Evolutionary conservation across 1,140 invertebrate genomes (phyloP), one percentile per base, ranked within the genome.

Genomic region (Lepidurus packardi): DNA sequence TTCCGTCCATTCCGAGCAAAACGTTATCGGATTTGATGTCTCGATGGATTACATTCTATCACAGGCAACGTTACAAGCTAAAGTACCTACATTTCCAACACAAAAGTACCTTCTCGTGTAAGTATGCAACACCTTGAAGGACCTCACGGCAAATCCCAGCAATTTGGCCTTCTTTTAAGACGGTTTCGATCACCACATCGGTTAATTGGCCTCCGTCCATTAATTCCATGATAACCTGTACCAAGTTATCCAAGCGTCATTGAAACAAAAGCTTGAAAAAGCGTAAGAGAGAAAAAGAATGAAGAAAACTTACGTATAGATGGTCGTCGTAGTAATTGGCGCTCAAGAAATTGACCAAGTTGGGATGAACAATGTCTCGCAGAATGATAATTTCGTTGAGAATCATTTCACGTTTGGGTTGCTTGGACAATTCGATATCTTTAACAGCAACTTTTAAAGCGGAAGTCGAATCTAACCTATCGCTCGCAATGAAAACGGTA

Each of bases 21-120:
- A 99, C 93, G 85, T 99, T 99, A 84, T 98, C 97, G 43, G 94
- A 97, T 84, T 98, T 98, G 65, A 98, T 97, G 84, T 98, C 96
- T 80, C 94, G 89, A 83, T 96, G 94, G 81, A 96, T 94, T 41
- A 94, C 94, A n/a, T 93, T 93, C 83, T 87, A 73, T 24, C 78
- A 78, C 74, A 16, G 75, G n/a, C 1, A 25, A 45, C 3, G 41
- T 41, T 13, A 77, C 43, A 10, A 44, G 16, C 45, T 34, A 73
- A 11, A 34, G 6, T 77, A 16, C 16, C 25, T 42, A 0, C 34
- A 21, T 44, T n/a, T 34, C 25, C 21, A n/a, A 73, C 16, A 42
- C 47, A 11, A 11, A 78, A 74, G 82, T 81, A 85, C 85, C 83
- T 93, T 94, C 24, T 90, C 90, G 84, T 98, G 96, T 21, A 98